phyloP scores from a whole-genome alignment of 2,113 vertebrate genomes.

The Cyanocitta stelleri region DNA sequence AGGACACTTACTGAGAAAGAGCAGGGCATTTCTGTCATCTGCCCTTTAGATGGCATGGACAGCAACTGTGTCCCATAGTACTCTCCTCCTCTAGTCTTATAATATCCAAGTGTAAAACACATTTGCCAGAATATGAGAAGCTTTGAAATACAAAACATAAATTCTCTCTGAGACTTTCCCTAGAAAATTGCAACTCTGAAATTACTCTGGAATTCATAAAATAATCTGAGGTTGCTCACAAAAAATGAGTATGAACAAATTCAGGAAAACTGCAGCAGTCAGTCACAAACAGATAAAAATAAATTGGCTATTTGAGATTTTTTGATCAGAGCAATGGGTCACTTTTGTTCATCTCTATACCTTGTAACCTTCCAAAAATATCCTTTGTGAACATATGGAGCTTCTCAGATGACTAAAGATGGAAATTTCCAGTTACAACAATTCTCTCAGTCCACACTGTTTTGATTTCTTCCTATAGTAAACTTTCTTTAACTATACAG shows the following conservation, averaged over 20 bases:
- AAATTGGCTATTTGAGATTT: background rate
- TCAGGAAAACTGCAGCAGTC: background rate
- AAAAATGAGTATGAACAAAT: background rate
- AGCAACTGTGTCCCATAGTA: background rate
- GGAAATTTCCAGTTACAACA: background rate
- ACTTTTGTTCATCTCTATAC: background rate
- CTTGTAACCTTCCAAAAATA: background rate
- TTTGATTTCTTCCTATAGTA: background rate
- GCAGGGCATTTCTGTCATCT: background rate
- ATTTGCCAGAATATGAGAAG: background rate
- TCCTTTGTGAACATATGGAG: background rate
- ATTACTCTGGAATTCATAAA: background rate
- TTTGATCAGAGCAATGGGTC: background rate
- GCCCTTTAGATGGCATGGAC: background rate
- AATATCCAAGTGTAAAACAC: background rate
- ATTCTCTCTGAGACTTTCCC: background rate
- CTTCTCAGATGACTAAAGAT: background rate
- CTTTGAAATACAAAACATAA: background rate
- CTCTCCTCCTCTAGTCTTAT: background rate
- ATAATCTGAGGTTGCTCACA: background rate
- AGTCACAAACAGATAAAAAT: background rate
- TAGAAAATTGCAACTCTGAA: background rate
- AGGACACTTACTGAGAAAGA: background rate
- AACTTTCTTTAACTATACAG: background rate
- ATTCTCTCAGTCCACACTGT: background rate